Evolutionary conservation across 37 sponge, comb jelly and placozoan species (phyloP).

Genomic region (Chondrosia reniformis): DNA sequence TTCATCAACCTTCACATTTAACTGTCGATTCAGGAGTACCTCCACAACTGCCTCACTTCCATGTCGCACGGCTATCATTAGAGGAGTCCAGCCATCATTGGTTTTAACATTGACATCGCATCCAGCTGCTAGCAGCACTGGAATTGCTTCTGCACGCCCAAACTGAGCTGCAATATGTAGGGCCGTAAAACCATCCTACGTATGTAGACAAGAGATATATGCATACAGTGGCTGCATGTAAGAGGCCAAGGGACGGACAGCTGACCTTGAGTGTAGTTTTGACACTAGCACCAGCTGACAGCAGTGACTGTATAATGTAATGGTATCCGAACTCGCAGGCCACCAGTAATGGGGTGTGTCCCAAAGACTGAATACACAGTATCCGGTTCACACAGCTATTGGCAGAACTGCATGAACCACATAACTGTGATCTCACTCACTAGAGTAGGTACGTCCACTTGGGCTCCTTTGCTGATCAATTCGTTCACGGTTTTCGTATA

Average conservation of each 20-base stretch:
- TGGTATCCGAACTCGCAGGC: constrained; percentile 37
- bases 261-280: constrained; percentile 10
- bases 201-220: not conserved
- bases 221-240: not conserved
- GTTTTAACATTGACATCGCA: constrained; percentile 17
- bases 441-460: constrained; percentile 8
- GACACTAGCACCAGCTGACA: constrained; percentile 16
- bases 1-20: constrained; percentile 19
- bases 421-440: not conserved
- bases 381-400: not conserved
- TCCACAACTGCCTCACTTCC: constrained; percentile 23
- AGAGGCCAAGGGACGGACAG: not conserved
- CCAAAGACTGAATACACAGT: not conserved
- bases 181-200: constrained; percentile 36
- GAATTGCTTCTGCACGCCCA: constrained; percentile 23
- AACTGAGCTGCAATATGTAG: constrained; percentile 38
- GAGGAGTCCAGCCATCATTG: constrained; percentile 31
- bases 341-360: constrained; percentile 35
- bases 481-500: constrained; percentile 36
- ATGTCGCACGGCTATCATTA: constrained; percentile 44
- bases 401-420: not conserved
- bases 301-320: constrained; percentile 9
- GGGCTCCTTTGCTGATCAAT: constrained; percentile 11
- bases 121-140: constrained; percentile 26
- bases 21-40: constrained; percentile 1